Percentiles rank a stretch among this genome's conserved stretches.
These are phyloP conservation scores for Ochropleura leucogaster DNA, from an alignment of 2,888 invertebrate genomes.

Conservation along the genomic window DNA sequence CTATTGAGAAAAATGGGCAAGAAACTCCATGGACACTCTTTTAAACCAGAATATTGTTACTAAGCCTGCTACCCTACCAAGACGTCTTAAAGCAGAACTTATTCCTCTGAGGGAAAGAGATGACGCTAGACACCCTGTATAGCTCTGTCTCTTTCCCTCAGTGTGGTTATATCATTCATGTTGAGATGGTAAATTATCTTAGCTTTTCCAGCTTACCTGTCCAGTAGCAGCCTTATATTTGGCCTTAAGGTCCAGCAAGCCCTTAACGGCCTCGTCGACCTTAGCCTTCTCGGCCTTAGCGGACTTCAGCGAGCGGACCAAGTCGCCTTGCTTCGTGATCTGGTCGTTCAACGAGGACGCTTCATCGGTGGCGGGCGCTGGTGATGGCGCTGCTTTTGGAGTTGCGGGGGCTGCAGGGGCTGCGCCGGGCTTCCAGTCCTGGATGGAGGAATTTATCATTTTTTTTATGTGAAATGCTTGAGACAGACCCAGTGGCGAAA, in stretches of 20 bases:
- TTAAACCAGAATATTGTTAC: too few relatives aligned
- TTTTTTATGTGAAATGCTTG: neutral
- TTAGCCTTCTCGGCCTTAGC: constrained; percentile 92
- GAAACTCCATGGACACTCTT: too few relatives aligned
- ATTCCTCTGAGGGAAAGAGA: too few relatives aligned
- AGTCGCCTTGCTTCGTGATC: constrained; percentile 91
- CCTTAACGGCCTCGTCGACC: constrained; percentile 86
- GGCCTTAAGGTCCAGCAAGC: constrained; percentile 92
- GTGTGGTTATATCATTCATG: too few relatives aligned
- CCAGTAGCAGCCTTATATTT: constrained; percentile 92
- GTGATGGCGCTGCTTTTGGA: constrained; percentile 64
- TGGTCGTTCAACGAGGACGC: constrained; percentile 69
- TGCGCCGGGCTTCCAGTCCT: constrained; percentile 72
- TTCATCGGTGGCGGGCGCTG: constrained; percentile 13
- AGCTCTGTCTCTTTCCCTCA: too few relatives aligned
- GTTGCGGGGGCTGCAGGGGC: constrained; percentile 58
- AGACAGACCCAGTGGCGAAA: neutral
- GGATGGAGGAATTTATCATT: neutral
- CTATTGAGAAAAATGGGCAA: too few relatives aligned
- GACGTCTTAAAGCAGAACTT: too few relatives aligned
- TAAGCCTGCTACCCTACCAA: too few relatives aligned
- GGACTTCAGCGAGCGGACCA: constrained; percentile 92
- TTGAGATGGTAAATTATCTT: too few relatives aligned
- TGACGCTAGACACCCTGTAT: too few relatives aligned
- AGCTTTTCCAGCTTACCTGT: constrained; percentile 69